Evolutionary conservation across 35 echinoderm and acorn worm species (phyloP).

Genomic region (Anneissia japonica): DNA sequence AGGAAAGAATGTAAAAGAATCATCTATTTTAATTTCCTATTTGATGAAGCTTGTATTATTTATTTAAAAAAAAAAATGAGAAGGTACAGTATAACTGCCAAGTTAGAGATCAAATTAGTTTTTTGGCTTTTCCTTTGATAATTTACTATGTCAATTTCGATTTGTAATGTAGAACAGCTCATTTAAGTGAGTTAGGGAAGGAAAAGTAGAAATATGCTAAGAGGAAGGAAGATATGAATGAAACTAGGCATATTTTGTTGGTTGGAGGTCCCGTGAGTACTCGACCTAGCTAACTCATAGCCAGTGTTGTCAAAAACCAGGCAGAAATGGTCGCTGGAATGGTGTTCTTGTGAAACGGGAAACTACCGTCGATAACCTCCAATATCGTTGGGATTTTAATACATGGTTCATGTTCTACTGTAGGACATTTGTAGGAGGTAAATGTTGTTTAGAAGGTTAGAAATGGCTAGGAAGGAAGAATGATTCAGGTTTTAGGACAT

Average conservation of each 20-base stretch:
- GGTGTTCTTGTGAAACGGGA: too few relatives aligned
- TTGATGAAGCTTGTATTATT: background rate
- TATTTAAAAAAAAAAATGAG: background rate
- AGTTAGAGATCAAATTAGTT: background rate
- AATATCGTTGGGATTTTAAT: background rate
- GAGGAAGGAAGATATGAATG: background rate
- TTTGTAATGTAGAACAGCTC: background rate
- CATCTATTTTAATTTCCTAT: background rate
- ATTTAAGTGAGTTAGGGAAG: background rate
- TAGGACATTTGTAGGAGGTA: background rate
- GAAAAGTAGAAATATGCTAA: background rate
- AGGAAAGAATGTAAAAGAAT: too few relatives aligned
- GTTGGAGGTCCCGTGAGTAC: background rate
- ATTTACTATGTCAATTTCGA: background rate
- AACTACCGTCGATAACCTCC: too few relatives aligned
- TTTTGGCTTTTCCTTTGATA: background rate
- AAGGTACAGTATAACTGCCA: background rate
- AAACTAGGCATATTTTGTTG: background rate
- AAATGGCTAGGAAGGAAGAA: background rate
- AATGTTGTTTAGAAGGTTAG: background rate
- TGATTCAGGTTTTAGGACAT: background rate
- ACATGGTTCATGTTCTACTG: background rate
- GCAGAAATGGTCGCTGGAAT: background rate
- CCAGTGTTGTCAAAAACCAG: background rate
- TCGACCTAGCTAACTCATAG: background rate